Evolutionary conservation across 2,888 invertebrate genomes (phyloP).

Genomic region (Mythimna lalbum): DNA sequence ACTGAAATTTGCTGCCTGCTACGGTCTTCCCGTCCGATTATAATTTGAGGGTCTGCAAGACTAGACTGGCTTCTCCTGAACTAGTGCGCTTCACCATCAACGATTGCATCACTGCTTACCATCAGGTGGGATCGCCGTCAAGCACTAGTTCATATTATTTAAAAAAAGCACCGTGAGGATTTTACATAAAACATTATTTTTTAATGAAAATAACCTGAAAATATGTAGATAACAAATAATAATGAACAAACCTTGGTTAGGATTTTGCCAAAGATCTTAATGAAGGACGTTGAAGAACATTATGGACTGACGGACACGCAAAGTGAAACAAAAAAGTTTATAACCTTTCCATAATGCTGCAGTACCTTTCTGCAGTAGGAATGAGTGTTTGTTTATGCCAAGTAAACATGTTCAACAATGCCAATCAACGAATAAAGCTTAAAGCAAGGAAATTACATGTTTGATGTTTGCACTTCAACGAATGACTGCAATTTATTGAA

Average conservation of each 20-base stretch:
- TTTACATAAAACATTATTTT: no score
- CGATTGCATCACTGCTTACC: no score
- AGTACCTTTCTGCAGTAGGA: slow-evolving; percentile 39
- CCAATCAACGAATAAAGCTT: slow-evolving; percentile 47
- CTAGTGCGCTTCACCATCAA: no score
- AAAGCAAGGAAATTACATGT: slow-evolving; percentile 41
- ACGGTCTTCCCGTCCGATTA: no score
- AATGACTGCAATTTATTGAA: slow-evolving; percentile 47
- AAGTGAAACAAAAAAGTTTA: neutral
- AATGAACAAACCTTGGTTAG: neutral
- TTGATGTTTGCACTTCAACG: slow-evolving; percentile 34
- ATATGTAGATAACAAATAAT: no score
- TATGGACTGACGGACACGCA: neutral
- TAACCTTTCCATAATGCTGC: slow-evolving; percentile 23
- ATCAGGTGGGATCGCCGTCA: no score
- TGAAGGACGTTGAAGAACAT: neutral
- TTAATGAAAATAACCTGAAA: no score
- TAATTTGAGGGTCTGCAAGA: no score
- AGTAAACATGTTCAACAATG: slow-evolving; percentile 46
- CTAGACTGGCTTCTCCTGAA: no score
- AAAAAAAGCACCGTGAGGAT: neutral
- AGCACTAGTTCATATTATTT: no score
- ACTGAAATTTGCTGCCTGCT: no score
- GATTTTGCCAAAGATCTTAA: neutral
- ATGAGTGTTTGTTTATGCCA: slow-evolving; percentile 44